Evolutionary conservation across 2,797 vertebrate species (phyloP), one percentile per base, ranked within the genome.

Genomic region (Ambastaia sidthimunki): DNA sequence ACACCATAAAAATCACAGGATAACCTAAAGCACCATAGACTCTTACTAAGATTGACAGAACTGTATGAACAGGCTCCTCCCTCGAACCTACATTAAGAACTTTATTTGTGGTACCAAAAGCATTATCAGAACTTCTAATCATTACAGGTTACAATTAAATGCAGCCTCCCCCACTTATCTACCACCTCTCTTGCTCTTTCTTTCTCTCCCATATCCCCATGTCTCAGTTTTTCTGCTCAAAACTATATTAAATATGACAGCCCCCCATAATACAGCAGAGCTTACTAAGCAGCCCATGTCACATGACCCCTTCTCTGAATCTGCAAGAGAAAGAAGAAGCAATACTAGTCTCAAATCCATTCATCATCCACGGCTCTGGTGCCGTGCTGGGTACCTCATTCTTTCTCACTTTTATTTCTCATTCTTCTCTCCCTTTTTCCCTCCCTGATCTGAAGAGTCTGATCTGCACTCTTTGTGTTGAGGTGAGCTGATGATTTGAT

Each of bases 361-460:
- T 82, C 50, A 80, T 85, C 82, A 79, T 83, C 44, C 55, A 60
- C n/a, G 66, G 52, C 79, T 80, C 50, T 65, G 69, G 68, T 83
- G 76, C 80, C 80, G 54, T 75, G 79, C 55, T 85, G 50, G 28
- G 68, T 65, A 82, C 50, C 76, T 44, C 74, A 48, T 31, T 44
- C 52, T 6, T 62, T 74, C 44, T 37, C 59, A 71, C 41, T 78
- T 48, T 54, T 23, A 12, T 60, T 63, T 25, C 12, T 16, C 25
- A 21, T 74, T n/a, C 13, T 28, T 28, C 28, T 28, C 19, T 41
- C 15, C 23, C n/a, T 11, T 63, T 37, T 68, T 34, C 37, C 41
- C 41, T 31, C 48, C 11, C 2, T 21, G 5, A 12, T 13, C 2
- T 1, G 18, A 3, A 31, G 23, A 28, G 41, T 44, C 25, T 31